These are phyloP conservation scores for Tiliqua scincoides DNA, from an alignment of 2,113 vertebrate genomes.

Conservation along the genomic window DNA sequence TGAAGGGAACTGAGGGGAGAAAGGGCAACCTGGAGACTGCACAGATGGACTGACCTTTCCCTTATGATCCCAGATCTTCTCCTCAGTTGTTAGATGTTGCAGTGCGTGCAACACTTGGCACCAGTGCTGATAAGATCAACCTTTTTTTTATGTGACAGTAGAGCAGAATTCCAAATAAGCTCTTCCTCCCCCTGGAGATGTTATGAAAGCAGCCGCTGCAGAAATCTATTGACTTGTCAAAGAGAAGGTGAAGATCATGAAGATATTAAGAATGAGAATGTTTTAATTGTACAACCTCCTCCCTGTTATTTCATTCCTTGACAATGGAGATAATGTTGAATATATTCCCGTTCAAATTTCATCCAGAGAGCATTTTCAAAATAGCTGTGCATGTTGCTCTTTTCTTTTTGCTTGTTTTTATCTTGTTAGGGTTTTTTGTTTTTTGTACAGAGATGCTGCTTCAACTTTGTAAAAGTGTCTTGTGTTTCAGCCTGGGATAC, in stretches of 20 bases:
- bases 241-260: neutral
- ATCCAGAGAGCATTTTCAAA: constrained; percentile 10
- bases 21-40: neutral
- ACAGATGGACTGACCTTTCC: neutral
- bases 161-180: constrained; percentile 23
- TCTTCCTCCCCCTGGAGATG: constrained; percentile 6
- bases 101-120: constrained; percentile 23
- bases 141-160: constrained; percentile 2
- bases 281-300: neutral
- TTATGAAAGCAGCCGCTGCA: neutral
- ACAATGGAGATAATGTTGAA: neutral
- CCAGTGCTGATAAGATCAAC: constrained; percentile 26
- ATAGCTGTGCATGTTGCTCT: constrained; percentile 6
- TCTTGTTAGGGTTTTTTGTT: no score
- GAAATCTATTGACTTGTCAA: neutral
- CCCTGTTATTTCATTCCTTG: neutral
- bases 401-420: neutral
- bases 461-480: neutral
- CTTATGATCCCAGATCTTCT: neutral
- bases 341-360: neutral
- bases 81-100: neutral
- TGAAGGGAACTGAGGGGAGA: neutral
- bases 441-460: constrained; percentile 27
- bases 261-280: neutral
- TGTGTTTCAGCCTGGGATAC: neutral